Conservation (phyloP, 2,797 vertebrate species). For the Spatula clypeata region DNA sequence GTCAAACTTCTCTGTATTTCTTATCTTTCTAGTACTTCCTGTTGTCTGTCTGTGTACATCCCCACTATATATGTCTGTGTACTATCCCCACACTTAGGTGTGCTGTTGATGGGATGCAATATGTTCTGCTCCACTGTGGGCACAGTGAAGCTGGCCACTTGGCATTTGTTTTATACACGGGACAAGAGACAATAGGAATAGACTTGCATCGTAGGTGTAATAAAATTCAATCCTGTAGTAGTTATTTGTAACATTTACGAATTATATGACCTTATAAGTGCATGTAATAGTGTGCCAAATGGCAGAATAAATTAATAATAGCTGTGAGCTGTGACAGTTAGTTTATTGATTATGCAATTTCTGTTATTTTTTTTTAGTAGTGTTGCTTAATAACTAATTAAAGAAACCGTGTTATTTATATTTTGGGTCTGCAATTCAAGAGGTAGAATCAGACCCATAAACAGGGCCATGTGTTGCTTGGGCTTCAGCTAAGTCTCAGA, state of each 20-base stretch:
- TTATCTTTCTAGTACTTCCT: no score
- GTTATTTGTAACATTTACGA: background rate
- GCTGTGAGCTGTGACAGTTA: background rate
- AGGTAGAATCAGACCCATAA: background rate
- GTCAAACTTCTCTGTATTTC: background rate
- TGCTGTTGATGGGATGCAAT: background rate
- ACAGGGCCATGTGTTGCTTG: accelerated
- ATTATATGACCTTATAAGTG: background rate
- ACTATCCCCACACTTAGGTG: background rate
- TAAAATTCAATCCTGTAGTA: background rate
- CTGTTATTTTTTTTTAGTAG: background rate
- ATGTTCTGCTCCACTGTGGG: background rate
- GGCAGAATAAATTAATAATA: background rate
- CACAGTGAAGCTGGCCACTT: background rate
- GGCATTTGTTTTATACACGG: background rate
- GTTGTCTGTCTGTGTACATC: no score
- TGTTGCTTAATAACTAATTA: background rate
- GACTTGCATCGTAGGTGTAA: background rate
- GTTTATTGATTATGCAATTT: background rate
- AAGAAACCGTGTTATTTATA: accelerated
- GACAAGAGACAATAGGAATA: background rate
- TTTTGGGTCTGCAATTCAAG: background rate
- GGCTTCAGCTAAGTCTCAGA: background rate
- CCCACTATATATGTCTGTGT: no score
- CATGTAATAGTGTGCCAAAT: background rate